Base-by-base conservation (phyloP, 1,140 invertebrate species). In the Prorops nasuta region DNA sequence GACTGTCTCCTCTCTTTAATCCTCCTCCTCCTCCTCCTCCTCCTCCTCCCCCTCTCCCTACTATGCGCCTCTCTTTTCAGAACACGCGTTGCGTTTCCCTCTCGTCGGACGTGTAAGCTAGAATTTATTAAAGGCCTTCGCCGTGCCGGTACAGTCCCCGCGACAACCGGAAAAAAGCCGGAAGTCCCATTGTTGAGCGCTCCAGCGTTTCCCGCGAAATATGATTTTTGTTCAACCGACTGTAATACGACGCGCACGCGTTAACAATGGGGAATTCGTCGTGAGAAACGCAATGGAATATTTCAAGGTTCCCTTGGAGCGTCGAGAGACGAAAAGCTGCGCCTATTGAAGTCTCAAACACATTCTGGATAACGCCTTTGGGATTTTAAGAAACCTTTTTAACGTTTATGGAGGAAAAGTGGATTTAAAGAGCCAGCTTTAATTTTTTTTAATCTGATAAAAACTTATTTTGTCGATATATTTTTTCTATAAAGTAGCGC, bases 211-310 rank as follows among this genome's bases (percentile, higher is more conserved):
- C 32, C 40, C 42, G 43, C 56, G 58, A 64, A 64, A 64, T 65
- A 62, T 61, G 58, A 65, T 63, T 65, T 41, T 56, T 47, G 39
- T 40, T 44, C 51, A 39, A 28, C 28, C 54, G 37, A 44, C 45
- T 54, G 51, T 35, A n/a, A n/a, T 34, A 41, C 45, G 22, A 49
- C 44, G 28, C 19, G 18, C 36, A 12, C 3, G 15, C 16, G 40
- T n/a, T n/a, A 44, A 51, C 56, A 43, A 49, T 49, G 57, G 34
- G 28, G 3, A n/a, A 39, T 43, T 16, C 34, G 32, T 21, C 49
- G 38, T 41, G 15, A 45, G 43, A 34, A 44, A 32, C 39, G 32
- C 43, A 24, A 51, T 36, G 19, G 17, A 34, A 15, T 8, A 40
- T 20, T 31, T 32, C 45, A 28, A 50, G 35, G 32, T 34, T 50